Percentiles rank a stretch among this genome's conserved stretches.
Conservation (phyloP, 2,797 vertebrate species). For the Galago senegalensis region DNA sequence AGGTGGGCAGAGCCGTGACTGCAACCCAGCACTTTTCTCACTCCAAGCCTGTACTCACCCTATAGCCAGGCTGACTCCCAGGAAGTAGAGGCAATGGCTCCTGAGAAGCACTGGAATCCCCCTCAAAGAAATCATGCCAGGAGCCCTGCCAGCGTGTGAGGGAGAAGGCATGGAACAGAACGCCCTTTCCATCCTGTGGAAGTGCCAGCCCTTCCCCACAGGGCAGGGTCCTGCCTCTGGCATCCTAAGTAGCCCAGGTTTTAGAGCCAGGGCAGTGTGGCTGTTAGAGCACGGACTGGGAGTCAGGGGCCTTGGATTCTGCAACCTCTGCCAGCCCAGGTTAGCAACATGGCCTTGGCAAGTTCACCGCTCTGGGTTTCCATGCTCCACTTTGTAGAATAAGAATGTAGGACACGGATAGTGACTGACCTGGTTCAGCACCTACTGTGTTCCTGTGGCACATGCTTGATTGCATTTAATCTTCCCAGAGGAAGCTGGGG, state of each 20-base stretch:
- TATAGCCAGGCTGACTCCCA: neutral
- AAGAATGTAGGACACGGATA: neutral
- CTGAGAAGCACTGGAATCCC: neutral
- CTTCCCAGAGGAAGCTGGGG: neutral
- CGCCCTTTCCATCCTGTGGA: neutral
- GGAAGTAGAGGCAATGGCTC: neutral
- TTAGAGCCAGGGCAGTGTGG: neutral
- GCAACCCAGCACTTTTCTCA: neutral
- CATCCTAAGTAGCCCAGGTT: neutral
- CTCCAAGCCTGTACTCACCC: neutral
- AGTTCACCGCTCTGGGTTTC: neutral
- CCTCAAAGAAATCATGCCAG: neutral
- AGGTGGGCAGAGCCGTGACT: neutral
- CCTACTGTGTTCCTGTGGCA: neutral
- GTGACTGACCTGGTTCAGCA: neutral
- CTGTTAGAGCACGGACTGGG: neutral
- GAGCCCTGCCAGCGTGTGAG: neutral
- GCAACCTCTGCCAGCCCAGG: neutral
- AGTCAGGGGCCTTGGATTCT: neutral
- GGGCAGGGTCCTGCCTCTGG: neutral
- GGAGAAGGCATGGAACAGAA: neutral
- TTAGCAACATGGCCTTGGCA: neutral
- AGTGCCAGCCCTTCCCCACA: neutral
- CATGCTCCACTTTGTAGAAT: neutral
- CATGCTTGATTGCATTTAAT: neutral